These are phyloP conservation scores for Amphipoea oculea DNA, from an alignment of 2,888 invertebrate species.

Conservation along the genomic window DNA sequence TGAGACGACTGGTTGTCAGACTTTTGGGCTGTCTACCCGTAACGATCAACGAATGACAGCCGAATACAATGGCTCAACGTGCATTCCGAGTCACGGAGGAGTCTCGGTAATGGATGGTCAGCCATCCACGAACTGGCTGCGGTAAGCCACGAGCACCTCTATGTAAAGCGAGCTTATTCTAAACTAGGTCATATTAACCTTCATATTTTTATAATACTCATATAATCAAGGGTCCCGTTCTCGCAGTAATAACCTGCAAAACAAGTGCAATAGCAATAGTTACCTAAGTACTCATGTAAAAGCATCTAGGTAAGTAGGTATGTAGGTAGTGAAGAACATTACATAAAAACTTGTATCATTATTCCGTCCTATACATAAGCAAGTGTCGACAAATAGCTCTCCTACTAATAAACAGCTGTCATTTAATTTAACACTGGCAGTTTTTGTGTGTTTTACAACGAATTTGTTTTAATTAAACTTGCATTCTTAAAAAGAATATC, in stretches of 20 bases:
- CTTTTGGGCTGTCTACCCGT: background rate
- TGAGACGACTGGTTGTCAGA: background rate
- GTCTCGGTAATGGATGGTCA: background rate
- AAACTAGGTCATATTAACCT: background rate
- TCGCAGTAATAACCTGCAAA: background rate
- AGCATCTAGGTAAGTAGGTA: too few relatives aligned
- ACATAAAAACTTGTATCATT: background rate
- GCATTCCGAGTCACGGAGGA: too few relatives aligned
- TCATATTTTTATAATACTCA: background rate
- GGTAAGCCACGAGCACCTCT: background rate
- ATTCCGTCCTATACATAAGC: background rate
- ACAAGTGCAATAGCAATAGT: background rate
- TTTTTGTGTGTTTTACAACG: conserved; percentile 20
- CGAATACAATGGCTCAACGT: background rate
- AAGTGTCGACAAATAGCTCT: conserved; percentile 13
- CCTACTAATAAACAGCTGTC: conserved; percentile 27
- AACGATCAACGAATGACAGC: background rate
- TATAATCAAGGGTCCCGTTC: too few relatives aligned
- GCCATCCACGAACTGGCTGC: too few relatives aligned
- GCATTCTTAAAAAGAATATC: conserved; percentile 15
- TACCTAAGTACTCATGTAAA: background rate
- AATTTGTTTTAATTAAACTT: conserved; percentile 34
- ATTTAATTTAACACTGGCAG: background rate
- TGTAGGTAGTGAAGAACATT: background rate
- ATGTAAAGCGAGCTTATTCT: background rate